Conservation (phyloP, 35 echinoderm and acorn worm genomes). For the Apostichopus californicus region DNA sequence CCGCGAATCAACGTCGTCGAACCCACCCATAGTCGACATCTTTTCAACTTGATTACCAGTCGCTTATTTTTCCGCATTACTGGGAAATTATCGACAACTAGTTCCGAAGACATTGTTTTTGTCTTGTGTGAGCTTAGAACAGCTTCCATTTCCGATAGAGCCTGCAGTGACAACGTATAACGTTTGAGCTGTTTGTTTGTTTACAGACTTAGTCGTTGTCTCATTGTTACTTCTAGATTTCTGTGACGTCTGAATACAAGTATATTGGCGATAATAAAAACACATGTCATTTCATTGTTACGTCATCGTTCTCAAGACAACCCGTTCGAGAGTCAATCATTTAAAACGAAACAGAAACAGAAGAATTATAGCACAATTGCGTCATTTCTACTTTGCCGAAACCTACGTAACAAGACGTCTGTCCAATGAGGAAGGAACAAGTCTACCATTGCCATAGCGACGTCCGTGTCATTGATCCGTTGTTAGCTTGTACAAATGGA, state of each 20-base stretch:
- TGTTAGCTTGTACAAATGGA: no score
- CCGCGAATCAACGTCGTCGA: neutral
- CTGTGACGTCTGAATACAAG: neutral
- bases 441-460: no score
- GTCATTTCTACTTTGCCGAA: no score
- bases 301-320: neutral
- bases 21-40: conserved; percentile 7
- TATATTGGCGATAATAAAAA: neutral
- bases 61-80: neutral
- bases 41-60: conserved; percentile 17
- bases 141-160: neutral
- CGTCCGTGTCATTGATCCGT: no score
- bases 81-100: neutral
- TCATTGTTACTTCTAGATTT: neutral
- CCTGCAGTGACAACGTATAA: neutral
- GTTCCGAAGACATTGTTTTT: neutral
- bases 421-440: no score
- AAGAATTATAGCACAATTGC: no score
- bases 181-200: neutral
- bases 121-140: neutral
- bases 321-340: no score
- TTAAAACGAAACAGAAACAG: no score
- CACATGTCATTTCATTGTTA: neutral
- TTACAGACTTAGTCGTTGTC: neutral
- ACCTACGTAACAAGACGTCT: no score